Percentiles rank a stretch among this genome's conserved stretches.
Conservation (phyloP, 2,888 invertebrate genomes). For the Crepidodera aurea region DNA sequence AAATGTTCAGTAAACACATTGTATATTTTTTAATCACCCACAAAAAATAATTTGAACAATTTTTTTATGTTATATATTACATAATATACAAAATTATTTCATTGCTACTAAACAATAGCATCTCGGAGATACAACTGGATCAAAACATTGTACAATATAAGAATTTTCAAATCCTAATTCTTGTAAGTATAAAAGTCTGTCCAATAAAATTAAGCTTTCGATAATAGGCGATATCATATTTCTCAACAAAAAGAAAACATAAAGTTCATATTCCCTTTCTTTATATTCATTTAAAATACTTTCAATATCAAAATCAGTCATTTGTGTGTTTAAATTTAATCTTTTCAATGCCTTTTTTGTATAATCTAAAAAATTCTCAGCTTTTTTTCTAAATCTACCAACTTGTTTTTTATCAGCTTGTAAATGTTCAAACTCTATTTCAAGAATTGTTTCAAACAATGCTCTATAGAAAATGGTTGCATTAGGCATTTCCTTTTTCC, state of each 20-base stretch:
- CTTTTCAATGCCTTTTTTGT: constrained; percentile 71
- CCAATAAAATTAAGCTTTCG: constrained; percentile 83
- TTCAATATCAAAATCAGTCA: constrained; percentile 61
- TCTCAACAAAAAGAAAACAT: constrained; percentile 80
- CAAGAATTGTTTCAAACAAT: constrained; percentile 72
- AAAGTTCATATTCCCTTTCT: constrained; percentile 67
- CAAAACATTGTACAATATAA: constrained; percentile 80
- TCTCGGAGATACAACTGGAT: constrained; percentile 84
- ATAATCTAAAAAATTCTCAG: constrained; percentile 74
- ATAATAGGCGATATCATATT: constrained; percentile 80
- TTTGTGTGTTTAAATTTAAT: constrained; percentile 65
- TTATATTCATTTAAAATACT: constrained; percentile 58
- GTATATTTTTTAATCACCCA: too few species aligned
- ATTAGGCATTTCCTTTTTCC: constrained; percentile 67
- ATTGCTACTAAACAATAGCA: constrained; percentile 78
- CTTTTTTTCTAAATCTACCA: constrained; percentile 64
- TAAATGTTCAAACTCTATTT: constrained; percentile 59
- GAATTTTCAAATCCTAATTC: constrained; percentile 69
- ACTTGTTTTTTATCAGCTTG: constrained; percentile 63
- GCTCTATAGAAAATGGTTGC: constrained; percentile 79
- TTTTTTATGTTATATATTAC: too few species aligned
- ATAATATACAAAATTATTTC: constrained; percentile 52
- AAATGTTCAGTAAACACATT: too few species aligned
- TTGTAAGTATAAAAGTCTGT: constrained; percentile 78
- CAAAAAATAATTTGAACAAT: too few species aligned